Evolutionary conservation across 2,888 invertebrate species (phyloP).

Genomic region (Marronus borbonicus): DNA sequence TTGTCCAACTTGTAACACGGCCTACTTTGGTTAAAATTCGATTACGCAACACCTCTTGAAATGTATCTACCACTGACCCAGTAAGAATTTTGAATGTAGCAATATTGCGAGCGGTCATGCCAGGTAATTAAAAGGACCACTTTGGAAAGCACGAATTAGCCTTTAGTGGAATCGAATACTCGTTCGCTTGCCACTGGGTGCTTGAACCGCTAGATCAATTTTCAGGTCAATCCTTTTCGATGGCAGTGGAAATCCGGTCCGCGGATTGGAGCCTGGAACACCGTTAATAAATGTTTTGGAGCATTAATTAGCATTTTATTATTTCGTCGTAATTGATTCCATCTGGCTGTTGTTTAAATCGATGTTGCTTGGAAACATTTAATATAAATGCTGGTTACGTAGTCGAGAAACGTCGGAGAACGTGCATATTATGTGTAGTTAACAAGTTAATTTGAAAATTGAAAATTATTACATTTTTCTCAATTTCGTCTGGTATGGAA

Average conservation of each 20-base stretch:
- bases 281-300: slow-evolving; percentile 34
- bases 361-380: no score
- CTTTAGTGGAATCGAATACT: slow-evolving; percentile 18
- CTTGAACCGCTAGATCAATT: slow-evolving; percentile 30
- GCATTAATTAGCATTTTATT: slow-evolving; percentile 43
- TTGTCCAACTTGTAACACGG: no score
- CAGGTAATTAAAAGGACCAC: slow-evolving; percentile 28
- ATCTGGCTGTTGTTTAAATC: not conserved
- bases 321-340: slow-evolving; percentile 26
- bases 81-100: slow-evolving; percentile 16
- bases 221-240: slow-evolving; percentile 39
- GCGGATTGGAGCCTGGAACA: slow-evolving; percentile 12
- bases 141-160: slow-evolving; percentile 28
- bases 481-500: no score
- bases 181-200: not conserved
- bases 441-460: no score
- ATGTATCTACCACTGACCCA: not conserved
- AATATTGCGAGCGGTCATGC: slow-evolving; percentile 26
- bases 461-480: no score
- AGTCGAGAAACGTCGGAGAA: no score
- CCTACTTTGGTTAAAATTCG: no score
- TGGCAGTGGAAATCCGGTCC: slow-evolving; percentile 2
- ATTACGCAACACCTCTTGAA: not conserved
- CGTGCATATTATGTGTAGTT: no score
- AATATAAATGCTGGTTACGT: no score